These are phyloP conservation scores for Apteryx owenii DNA, from an alignment of 2,113 vertebrate genomes.

Conservation along the genomic window DNA sequence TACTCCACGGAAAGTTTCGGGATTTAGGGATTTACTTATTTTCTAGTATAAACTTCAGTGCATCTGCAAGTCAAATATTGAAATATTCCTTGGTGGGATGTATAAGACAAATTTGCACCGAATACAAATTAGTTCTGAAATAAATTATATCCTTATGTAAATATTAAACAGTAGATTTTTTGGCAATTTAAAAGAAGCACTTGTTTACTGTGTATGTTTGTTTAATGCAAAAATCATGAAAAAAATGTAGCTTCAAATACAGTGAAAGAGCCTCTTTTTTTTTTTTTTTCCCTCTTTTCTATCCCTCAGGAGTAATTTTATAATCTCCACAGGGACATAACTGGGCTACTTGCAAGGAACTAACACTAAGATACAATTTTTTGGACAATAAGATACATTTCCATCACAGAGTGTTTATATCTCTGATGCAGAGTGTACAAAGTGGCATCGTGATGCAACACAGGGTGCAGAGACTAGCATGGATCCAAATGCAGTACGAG, in stretches of 20 bases:
- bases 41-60: background rate
- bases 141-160: background rate
- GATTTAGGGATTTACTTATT: background rate
- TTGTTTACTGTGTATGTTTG: background rate
- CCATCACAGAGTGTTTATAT: background rate
- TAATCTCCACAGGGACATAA: background rate
- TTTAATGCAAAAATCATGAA: background rate
- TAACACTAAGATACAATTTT: background rate
- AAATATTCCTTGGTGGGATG: background rate
- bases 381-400: background rate
- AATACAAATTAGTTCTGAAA: background rate
- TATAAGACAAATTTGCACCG: background rate
- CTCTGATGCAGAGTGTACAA: background rate
- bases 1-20: background rate
- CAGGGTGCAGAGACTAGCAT: accelerated
- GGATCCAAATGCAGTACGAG: background rate
- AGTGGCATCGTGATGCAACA: background rate
- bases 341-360: background rate
- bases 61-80: constrained; percentile 5
- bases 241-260: background rate
- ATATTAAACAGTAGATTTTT: background rate
- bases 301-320: background rate
- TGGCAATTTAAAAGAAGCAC: background rate
- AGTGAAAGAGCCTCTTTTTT: background rate
- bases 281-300: no score